Conservation (phyloP, 2,113 vertebrate species). For the Azemiops feae region DNA sequence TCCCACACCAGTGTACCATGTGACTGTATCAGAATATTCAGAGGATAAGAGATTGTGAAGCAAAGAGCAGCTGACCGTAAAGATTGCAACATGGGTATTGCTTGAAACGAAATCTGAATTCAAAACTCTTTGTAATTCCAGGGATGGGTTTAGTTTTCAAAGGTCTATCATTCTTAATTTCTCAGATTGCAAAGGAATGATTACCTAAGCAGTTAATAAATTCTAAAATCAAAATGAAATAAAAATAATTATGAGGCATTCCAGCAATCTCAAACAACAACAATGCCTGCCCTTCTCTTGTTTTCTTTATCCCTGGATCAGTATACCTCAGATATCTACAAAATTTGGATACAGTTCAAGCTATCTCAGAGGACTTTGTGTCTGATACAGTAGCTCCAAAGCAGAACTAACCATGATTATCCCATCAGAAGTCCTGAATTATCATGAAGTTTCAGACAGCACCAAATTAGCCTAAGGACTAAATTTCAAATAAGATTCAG, state of each 20-base stretch:
- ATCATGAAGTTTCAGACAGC: neutral
- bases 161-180: neutral
- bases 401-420: neutral
- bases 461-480: neutral
- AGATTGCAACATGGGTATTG: neutral
- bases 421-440: neutral
- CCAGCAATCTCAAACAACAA: neutral
- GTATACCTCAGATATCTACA: neutral
- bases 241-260: neutral
- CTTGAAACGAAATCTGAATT: neutral
- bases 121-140: neutral
- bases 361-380: neutral
- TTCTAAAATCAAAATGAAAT: neutral
- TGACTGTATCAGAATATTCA: neutral
- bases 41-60: neutral
- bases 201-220: neutral
- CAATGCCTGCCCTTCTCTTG: neutral
- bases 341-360: neutral
- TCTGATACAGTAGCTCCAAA: neutral
- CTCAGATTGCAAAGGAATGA: neutral
- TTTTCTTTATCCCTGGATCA: neutral
- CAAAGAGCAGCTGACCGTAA: neutral
- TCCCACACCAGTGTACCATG: neutral
- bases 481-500: neutral
- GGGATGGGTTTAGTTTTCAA: neutral